Conservation (phyloP, 2,888 invertebrate genomes). For the Morpho helenor region DNA sequence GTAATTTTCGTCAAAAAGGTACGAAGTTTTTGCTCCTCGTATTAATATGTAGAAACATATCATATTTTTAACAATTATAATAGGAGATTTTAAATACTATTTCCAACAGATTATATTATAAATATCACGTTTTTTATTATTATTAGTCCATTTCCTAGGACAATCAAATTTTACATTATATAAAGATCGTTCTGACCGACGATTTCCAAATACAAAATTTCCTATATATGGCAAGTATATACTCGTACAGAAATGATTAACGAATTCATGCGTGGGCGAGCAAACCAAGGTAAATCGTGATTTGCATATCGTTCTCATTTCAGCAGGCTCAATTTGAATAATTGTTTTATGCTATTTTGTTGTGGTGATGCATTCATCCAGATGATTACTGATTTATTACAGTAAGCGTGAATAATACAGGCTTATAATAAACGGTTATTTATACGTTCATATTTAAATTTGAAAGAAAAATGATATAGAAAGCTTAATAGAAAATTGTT, state of each 20-base stretch:
- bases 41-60: no score
- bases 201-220: conserved; percentile 12
- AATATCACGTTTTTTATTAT: no score
- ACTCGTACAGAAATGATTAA: background rate
- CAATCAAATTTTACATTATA: no score
- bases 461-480: no score
- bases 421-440: conserved; percentile 3
- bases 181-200: background rate
- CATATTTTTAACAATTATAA: no score
- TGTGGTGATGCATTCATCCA: conserved; percentile 31
- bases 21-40: no score
- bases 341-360: conserved; percentile 58
- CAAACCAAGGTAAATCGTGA: conserved; percentile 4
- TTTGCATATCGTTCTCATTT: conserved; percentile 39
- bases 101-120: no score
- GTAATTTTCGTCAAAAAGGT: no score
- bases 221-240: conserved; percentile 15
- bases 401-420: conserved; percentile 13
- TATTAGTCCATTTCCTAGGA: no score
- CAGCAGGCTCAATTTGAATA: conserved; percentile 59
- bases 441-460: no score
- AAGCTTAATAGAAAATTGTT: no score
- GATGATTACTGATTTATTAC: conserved; percentile 21
- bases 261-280: conserved; percentile 1
- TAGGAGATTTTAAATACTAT: no score